Percentiles rank a stretch among this genome's conserved stretches.
phyloP scores from a whole-genome alignment of 2,888 invertebrate species.

The Nebria brevicollis region DNA sequence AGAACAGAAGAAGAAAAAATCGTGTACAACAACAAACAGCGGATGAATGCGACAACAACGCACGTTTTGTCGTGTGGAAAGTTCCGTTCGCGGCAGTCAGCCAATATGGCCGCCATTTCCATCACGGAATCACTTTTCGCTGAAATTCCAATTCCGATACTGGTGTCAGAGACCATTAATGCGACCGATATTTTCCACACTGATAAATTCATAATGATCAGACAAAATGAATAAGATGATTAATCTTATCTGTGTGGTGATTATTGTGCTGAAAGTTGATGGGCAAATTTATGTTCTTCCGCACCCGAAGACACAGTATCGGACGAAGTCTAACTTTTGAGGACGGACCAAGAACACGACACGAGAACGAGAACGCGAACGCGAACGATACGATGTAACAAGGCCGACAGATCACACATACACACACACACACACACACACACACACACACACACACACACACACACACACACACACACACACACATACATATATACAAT shows the following conservation, averaged over 20 bases:
- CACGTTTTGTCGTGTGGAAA: no score
- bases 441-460: not conserved
- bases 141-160: not conserved
- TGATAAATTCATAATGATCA: slow-evolving; percentile 19
- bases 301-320: not conserved
- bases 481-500: not conserved
- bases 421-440: not conserved
- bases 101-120: not conserved
- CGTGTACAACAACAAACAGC: no score
- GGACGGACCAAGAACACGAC: not conserved
- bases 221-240: slow-evolving; percentile 17
- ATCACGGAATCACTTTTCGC: not conserved
- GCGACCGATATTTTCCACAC: slow-evolving; percentile 16
- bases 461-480: not conserved
- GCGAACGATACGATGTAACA: slow-evolving; percentile 5
- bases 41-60: no score
- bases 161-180: slow-evolving; percentile 25
- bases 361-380: not conserved
- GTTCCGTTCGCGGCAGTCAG: not conserved
- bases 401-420: not conserved
- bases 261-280: slow-evolving; percentile 21
- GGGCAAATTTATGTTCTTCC: slow-evolving; percentile 21
- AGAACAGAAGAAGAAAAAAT: no score
- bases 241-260: slow-evolving; percentile 19
- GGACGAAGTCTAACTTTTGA: slow-evolving; percentile 14